Base-by-base conservation (phyloP, 37 sponge, comb jelly and placozoan genomes). In the Ephydatia muelleri region DNA sequence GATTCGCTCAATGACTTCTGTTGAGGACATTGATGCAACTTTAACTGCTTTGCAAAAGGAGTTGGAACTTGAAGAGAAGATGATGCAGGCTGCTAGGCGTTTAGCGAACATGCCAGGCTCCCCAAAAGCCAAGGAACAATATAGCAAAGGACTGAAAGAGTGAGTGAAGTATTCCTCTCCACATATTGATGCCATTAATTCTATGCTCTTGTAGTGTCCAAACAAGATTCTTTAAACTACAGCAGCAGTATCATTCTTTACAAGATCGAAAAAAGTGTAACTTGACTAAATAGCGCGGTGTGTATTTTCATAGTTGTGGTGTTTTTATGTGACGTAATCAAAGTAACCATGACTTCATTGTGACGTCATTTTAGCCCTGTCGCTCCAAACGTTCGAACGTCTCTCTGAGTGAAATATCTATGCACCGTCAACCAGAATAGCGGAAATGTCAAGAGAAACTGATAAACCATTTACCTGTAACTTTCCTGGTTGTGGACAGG, bases 381-480 rank as follows among this genome's bases (percentile, higher is more conserved):
- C 57, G 57, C 57, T 57, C 1, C 1, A 57, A 57, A 57, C 57
- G 57, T 57, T 57, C 57, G 57, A 57, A 57, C 57, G 57, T 57
- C 57, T 57, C 57, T 19, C 16, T 21, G 57, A 57, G 57, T 57
- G 57, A 57, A 57, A 57, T 21, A 57, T 57, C 1, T 57, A 57
- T 57, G 57, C 57, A 57, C 57, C 6, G 57, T 14, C 19, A 21
- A 57, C 57, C 57, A 57, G 57, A 57, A 57, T 57, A 57, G 57
- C 57, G 57, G 68, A 21, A 25, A 81, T 78, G 81, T 30, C 83
- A 3, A 47, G 43, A 33, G 87, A 87, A 25, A 86, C 70, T 65
- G 95, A 95, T 77, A 95, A 95, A 69, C 95, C 95, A 16, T 95
- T 95, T 66, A n/a, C 38, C 25, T 95, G 95, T 70, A 49, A 14